phyloP scores from a whole-genome alignment of 2,888 invertebrate genomes.

The Heteromurus nitidus region DNA sequence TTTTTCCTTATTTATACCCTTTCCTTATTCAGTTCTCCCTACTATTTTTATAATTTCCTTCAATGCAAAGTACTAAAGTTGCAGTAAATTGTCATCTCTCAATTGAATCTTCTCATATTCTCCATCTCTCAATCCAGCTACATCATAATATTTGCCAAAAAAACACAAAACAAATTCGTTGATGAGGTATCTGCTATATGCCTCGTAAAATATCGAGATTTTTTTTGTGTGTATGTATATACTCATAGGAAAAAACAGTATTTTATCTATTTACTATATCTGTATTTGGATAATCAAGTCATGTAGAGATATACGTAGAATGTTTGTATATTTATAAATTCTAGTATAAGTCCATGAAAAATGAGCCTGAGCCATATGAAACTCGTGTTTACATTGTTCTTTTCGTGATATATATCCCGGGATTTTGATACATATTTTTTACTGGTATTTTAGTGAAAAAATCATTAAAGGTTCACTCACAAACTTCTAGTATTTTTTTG shows the following conservation, averaged over 20 bases:
- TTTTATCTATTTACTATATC: too few species aligned
- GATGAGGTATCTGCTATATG: too few species aligned
- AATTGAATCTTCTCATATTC: neutral
- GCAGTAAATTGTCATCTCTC: neutral
- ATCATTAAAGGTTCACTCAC: slow-evolving; percentile 7
- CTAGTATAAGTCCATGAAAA: slow-evolving; percentile 54
- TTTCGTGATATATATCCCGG: slow-evolving; percentile 54
- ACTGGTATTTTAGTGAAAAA: too few species aligned
- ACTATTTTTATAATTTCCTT: slow-evolving; percentile 6
- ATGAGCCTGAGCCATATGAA: slow-evolving; percentile 63
- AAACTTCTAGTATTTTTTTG: slow-evolving; percentile 12
- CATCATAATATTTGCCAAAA: too few species aligned
- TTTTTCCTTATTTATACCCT: neutral
- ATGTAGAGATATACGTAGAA: neutral
- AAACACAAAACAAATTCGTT: too few species aligned
- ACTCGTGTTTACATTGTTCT: slow-evolving; percentile 63
- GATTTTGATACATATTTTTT: neutral
- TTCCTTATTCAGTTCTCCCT: neutral
- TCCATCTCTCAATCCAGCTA: too few species aligned
- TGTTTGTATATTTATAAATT: neutral
- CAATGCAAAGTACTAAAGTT: neutral
- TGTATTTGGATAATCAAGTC: too few species aligned
- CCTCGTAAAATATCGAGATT: too few species aligned
- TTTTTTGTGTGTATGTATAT: too few species aligned
- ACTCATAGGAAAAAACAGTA: too few species aligned